phyloP scores from a whole-genome alignment of 1,140 invertebrate species.

The Drosophila rhopaloa region DNA sequence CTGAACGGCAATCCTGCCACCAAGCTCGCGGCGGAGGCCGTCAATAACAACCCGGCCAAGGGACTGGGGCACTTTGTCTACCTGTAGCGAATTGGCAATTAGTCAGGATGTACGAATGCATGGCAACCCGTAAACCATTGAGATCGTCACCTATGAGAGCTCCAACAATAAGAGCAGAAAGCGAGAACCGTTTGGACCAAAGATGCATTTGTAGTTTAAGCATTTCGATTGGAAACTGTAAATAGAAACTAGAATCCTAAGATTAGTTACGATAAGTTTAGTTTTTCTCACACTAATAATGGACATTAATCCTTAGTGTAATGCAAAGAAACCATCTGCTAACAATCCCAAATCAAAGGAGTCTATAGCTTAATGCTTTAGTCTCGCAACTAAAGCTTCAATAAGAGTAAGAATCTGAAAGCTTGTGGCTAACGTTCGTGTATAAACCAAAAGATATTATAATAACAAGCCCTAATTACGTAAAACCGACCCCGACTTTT shows the following conservation, averaged over 20 bases:
- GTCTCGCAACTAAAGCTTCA: conserved; percentile 51
- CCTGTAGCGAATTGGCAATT: conserved; percentile 40
- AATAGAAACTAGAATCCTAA: conserved; percentile 27
- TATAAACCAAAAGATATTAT: conserved; percentile 74
- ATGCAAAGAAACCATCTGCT: conserved; percentile 46
- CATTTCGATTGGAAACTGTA: conserved; percentile 29
- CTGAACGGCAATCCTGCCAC: conserved; percentile 57
- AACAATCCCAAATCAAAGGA: conserved; percentile 59
- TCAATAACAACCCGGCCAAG: conserved; percentile 82
- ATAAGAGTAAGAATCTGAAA: conserved; percentile 46
- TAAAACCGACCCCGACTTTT: conserved; percentile 1
- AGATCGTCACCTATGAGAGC: neutral
- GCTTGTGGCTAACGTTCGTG: conserved; percentile 37
- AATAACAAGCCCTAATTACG: conserved; percentile 48
- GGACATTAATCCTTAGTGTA: conserved; percentile 2
- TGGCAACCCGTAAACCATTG: neutral
- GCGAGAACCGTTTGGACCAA: conserved; percentile 70
- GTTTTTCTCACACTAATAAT: conserved; percentile 17
- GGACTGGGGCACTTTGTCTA: conserved; percentile 82
- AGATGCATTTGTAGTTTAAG: conserved; percentile 78
- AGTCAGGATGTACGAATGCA: conserved; percentile 11
- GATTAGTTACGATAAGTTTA: neutral
- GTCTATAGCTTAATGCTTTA: conserved; percentile 74
- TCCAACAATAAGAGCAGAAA: conserved; percentile 20
- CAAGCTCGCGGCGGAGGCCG: conserved; percentile 58